Evolutionary conservation across 2,113 vertebrate genomes (phyloP).

Genomic region (Mionectes macconnelli): DNA sequence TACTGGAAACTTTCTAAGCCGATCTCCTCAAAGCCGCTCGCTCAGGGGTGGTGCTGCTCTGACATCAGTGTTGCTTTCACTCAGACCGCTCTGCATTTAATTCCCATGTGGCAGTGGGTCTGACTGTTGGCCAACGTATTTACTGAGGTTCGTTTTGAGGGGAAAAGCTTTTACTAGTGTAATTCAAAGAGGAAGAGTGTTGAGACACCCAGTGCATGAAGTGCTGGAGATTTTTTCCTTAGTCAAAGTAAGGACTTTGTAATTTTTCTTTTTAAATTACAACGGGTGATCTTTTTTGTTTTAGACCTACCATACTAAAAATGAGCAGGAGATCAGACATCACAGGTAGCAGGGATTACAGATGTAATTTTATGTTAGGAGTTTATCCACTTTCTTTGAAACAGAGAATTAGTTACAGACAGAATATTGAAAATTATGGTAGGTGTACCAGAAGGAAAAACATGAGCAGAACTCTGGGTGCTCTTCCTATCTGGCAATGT

Average conservation of each 20-base stretch:
- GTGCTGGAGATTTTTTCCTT: neutral
- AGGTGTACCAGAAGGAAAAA: neutral
- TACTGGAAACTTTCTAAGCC: slow-evolving; percentile 22
- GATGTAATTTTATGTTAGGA: neutral
- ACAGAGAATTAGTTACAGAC: neutral
- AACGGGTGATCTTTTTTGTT: neutral
- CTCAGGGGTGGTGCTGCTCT: neutral
- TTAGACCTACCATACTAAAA: neutral
- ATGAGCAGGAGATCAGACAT: neutral
- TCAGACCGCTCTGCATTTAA: neutral
- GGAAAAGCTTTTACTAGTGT: neutral
- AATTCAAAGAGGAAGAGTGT: neutral
- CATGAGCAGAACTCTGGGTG: neutral
- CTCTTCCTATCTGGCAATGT: neutral
- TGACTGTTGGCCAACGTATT: neutral
- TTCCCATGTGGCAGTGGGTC: neutral
- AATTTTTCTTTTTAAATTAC: neutral
- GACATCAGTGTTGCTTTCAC: neutral
- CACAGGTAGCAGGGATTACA: neutral
- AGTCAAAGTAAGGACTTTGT: neutral
- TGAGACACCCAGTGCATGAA: neutral
- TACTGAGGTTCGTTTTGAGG: neutral
- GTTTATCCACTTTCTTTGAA: neutral
- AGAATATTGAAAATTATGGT: neutral
- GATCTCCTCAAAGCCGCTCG: neutral